Conservation (phyloP, 2,113 vertebrate species). For the Narcine bancroftii region DNA sequence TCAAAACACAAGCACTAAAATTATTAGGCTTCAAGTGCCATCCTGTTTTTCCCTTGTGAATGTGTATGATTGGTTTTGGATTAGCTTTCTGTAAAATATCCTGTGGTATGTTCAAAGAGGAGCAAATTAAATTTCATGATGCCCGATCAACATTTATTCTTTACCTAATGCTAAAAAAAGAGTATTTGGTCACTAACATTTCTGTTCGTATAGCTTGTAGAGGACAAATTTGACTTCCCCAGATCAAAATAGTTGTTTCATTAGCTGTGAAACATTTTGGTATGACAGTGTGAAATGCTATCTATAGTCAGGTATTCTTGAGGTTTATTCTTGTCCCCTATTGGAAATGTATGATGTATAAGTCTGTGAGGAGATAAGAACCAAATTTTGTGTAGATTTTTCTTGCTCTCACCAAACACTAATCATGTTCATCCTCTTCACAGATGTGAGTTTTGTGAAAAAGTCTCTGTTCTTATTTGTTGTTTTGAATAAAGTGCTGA, state of each 20-base stretch:
- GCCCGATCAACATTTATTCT: not conserved
- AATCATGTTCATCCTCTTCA: not conserved
- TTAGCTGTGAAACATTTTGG: not conserved
- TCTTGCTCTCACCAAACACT: not conserved
- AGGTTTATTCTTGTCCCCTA: not conserved
- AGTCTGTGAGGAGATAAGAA: not conserved
- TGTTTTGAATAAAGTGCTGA: not conserved
- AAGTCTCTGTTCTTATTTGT: not conserved
- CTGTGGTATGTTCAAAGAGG: not conserved
- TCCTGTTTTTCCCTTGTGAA: not conserved
- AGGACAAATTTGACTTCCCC: not conserved
- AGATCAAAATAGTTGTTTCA: not conserved
- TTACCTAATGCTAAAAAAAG: not conserved
- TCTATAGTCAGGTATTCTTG: not conserved
- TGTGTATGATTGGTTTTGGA: not conserved
- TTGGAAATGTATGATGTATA: not conserved
- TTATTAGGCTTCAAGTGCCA: too few species aligned
- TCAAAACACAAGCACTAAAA: not conserved
- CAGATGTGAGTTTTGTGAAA: not conserved
- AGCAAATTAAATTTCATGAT: not conserved
- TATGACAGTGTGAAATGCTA: not conserved
- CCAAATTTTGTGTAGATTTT: not conserved
- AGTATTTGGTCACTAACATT: not conserved
- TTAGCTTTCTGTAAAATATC: not conserved
- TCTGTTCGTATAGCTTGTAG: not conserved